phyloP scores from a whole-genome alignment of 2,888 invertebrate genomes.

The Epsilonema sp. region DNA sequence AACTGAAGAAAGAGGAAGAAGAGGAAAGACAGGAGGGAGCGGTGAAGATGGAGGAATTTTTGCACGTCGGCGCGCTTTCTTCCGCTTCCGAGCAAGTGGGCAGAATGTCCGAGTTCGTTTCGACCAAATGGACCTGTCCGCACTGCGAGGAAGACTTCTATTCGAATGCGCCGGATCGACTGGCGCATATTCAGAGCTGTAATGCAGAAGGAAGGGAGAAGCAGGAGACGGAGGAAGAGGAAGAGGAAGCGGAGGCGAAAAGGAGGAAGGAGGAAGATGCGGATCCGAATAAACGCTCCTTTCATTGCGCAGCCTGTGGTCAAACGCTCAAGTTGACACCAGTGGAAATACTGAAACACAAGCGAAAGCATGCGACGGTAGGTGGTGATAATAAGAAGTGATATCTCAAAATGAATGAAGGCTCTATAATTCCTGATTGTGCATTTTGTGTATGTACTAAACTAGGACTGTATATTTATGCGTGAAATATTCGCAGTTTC shows the following conservation, averaged over 20 bases:
- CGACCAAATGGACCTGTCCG: conserved; percentile 50
- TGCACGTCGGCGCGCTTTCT: too few relatives aligned
- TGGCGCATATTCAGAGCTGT: conserved; percentile 49
- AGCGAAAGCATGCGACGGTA: neutral
- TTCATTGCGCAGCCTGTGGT: conserved; percentile 49
- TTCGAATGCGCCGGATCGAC: conserved; percentile 46
- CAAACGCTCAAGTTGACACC: neutral
- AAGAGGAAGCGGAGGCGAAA: neutral
- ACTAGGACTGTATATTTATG: too few relatives aligned
- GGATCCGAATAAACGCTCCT: conserved; percentile 35
- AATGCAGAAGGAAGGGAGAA: conserved; percentile 9
- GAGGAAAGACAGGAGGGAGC: too few relatives aligned
- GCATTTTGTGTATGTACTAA: too few relatives aligned
- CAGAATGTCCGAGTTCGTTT: conserved; percentile 30
- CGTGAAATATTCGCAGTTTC: too few relatives aligned
- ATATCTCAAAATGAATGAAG: too few relatives aligned
- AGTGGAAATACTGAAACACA: conserved; percentile 4
- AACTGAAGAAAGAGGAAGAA: too few relatives aligned
- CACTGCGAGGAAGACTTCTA: conserved; percentile 45
- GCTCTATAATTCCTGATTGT: too few relatives aligned
- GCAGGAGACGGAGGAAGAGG: neutral
- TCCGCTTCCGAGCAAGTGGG: neutral
- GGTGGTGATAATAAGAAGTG: too few relatives aligned
- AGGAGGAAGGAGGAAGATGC: conserved; percentile 2
- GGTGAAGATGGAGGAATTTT: too few relatives aligned